Percentiles rank a stretch among this genome's conserved stretches.
These are phyloP conservation scores for Melinaea marsaeus DNA, from an alignment of 2,888 invertebrate genomes.

Conservation along the genomic window DNA sequence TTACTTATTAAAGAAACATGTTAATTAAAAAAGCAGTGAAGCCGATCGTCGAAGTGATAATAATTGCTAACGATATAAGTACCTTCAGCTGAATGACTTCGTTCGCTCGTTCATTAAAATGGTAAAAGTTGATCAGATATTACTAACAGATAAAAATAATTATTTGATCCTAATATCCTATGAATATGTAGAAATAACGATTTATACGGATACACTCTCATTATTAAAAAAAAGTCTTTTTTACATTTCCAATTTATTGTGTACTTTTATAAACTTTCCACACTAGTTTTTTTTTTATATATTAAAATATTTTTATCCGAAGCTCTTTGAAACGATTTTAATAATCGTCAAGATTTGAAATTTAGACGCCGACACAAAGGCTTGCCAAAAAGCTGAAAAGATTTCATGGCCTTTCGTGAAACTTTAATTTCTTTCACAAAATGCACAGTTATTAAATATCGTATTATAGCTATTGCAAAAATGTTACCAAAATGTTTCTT, in stretches of 20 bases:
- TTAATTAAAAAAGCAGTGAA: background rate
- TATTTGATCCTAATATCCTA: background rate
- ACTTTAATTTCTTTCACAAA: background rate
- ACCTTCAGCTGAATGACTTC: background rate
- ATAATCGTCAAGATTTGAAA: slow-evolving; percentile 1
- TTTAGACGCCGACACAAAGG: slow-evolving; percentile 1
- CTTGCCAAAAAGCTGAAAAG: slow-evolving; percentile 4
- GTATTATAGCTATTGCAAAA: too few relatives aligned
- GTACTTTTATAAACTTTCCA: too few relatives aligned
- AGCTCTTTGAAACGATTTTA: background rate
- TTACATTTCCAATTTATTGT: too few relatives aligned
- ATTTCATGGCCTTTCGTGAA: background rate
- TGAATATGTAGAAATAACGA: background rate
- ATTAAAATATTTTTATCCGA: too few relatives aligned
- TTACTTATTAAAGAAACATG: background rate
- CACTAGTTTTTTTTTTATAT: too few relatives aligned
- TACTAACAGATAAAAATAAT: background rate
- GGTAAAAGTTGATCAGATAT: background rate
- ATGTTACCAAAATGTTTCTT: too few relatives aligned
- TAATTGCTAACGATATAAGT: background rate
- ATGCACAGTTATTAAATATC: too few relatives aligned
- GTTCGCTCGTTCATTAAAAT: background rate
- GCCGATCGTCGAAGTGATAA: background rate
- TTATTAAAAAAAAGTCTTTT: too few relatives aligned
- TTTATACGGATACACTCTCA: too few relatives aligned